Base-by-base conservation (phyloP, 92 coral and sea anemone genomes). In the Palythoa grandis region DNA sequence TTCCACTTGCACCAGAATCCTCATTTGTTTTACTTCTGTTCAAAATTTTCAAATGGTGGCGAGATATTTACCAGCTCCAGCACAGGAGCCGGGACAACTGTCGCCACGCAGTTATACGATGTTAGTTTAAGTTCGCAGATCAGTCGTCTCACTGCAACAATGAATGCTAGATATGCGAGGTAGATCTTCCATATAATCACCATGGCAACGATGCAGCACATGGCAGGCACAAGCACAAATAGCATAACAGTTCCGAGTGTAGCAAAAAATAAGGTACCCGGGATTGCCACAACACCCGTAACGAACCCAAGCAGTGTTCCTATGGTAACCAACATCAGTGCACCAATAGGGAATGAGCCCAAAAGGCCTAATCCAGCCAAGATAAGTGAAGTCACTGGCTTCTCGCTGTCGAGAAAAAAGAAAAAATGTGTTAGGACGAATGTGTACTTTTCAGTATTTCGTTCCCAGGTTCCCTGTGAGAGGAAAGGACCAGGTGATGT, bases 321-420 rank as follows among this genome's bases (percentile, higher is more conserved):
- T 19, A 66, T 22, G 74, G 23, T 48, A 80, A 80, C 60, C 60
- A 66, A 7, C 75, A 67, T 14, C 1, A 80, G 43, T 14, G 58
- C 61, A 24, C 65, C 75, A 50, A 80, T 23, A 23, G 85, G 85
- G 35, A 80, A 80, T 20, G 72, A 67, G 43, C 85, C 70, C 40
- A 80, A 19, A 48, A 80, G 85, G 60, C 74, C 85, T 11, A 69
- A 20, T 63, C 58, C 57, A 40, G 74, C 85, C 74, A 80, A 69
- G 57, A 80, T 52, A 22, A 80, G 73, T 14, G 85, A 66, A 5
- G 85, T 80, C 47, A 80, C 74, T 39, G 85, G 85, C 52, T 80
- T 80, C 3, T 80, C 66, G 38, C 85, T 80, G 70, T 22, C 38
- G 63, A 80, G 60, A 43, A 11, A 66, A 66, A 13, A 11, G 50